Conservation (phyloP, 2,888 invertebrate species). For the Colostygia pectinataria region DNA sequence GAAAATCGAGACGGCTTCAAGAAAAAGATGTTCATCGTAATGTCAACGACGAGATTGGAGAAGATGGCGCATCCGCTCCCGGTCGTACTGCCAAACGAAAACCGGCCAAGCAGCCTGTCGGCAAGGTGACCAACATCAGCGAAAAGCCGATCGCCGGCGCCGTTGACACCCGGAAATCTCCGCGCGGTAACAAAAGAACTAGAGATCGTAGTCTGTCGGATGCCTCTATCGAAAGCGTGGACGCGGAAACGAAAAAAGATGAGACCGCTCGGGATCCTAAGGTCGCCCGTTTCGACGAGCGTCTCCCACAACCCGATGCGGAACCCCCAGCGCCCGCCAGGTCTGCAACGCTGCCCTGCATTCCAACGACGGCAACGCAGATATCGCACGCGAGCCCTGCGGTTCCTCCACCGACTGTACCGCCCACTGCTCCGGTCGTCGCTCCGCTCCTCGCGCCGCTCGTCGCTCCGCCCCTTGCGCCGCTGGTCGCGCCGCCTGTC, state of each 20-base stretch:
- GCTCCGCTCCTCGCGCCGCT: constrained; percentile 11
- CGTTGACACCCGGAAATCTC: constrained; percentile 83
- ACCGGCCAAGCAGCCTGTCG: constrained; percentile 80
- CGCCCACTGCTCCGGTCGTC: constrained; percentile 10
- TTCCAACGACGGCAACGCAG: neutral
- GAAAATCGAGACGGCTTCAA: constrained; percentile 91
- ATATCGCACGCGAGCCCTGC: constrained; percentile 18
- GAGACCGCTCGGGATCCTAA: constrained; percentile 57
- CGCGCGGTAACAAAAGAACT: constrained; percentile 84
- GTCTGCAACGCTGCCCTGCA: constrained; percentile 8
- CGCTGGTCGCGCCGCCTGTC: constrained; percentile 17
- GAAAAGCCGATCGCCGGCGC: constrained; percentile 49
- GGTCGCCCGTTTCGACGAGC: constrained; percentile 51
- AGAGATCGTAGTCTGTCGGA: constrained; percentile 86
- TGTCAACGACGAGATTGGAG: constrained; percentile 94
- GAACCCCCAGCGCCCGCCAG: constrained; percentile 10
- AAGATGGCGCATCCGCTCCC: constrained; percentile 78
- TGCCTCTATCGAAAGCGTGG: constrained; percentile 85
- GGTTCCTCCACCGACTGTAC: constrained; percentile 18
- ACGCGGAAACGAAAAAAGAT: constrained; percentile 77
- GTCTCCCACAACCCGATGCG: constrained; percentile 27
- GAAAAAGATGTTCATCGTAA: constrained; percentile 89
- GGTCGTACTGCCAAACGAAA: constrained; percentile 68
- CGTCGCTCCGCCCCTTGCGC: constrained; percentile 11
- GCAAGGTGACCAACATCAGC: constrained; percentile 46